phyloP scores from a whole-genome alignment of 2,113 vertebrate genomes.

The Pardalotus punctatus region DNA sequence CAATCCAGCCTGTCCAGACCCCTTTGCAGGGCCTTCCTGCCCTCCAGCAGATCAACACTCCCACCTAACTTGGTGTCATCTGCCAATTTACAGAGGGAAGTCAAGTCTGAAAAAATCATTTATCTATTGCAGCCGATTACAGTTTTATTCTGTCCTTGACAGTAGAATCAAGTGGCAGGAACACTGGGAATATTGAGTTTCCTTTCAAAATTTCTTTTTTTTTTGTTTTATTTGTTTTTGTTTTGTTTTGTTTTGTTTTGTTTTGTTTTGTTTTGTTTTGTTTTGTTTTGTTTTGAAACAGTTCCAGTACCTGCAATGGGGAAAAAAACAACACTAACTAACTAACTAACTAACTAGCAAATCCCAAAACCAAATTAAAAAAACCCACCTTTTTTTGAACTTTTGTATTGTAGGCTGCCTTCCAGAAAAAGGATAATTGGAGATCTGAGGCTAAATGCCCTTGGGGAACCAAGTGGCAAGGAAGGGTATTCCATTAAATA shows the following conservation, averaged over 20 bases:
- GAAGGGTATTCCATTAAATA: not conserved
- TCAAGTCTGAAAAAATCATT: not conserved
- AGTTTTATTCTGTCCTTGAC: not conserved
- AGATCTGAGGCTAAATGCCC: not conserved
- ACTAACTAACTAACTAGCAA: no score
- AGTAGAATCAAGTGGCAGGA: not conserved
- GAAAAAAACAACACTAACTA: not conserved
- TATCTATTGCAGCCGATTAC: not conserved
- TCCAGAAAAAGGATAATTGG: not conserved
- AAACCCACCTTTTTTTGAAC: not conserved
- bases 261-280: not conserved
- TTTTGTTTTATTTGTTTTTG: not conserved
- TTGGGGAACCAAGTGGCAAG: not conserved
- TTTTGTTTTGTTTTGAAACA: not conserved
- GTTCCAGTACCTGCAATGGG: not conserved
- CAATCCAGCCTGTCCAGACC: not conserved
- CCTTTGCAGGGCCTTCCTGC: not conserved
- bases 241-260: no score
- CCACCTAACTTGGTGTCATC: not conserved
- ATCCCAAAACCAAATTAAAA: no score
- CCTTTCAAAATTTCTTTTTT: not conserved
- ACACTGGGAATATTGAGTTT: not conserved
- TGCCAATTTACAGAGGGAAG: not conserved
- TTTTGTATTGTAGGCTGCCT: not conserved
- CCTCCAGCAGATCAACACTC: not conserved